These are phyloP conservation scores for Falco naumanni DNA, from an alignment of 2,797 vertebrate genomes.

Conservation along the genomic window DNA sequence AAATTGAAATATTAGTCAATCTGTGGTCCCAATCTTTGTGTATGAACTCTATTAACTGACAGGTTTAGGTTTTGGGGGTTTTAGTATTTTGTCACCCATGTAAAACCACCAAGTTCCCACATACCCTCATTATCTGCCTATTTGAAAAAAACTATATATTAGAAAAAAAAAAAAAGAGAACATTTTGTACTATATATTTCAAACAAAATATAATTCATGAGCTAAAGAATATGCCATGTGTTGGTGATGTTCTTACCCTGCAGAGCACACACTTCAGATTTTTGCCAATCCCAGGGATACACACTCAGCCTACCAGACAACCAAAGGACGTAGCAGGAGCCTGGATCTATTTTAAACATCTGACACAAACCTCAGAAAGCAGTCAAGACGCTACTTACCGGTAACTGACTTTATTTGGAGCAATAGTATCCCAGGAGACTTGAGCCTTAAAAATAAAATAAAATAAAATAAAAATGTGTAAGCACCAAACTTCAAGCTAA, in stretches of 20 bases:
- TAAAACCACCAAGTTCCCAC: background rate
- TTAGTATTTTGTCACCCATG: background rate
- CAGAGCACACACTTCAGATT: background rate
- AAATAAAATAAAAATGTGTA: background rate
- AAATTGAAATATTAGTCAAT: background rate
- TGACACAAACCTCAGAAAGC: background rate
- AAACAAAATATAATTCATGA: background rate
- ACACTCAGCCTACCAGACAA: background rate
- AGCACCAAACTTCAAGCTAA: background rate
- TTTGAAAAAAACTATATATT: background rate
- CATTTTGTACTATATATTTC: background rate
- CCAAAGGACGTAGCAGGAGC: background rate
- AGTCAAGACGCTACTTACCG: background rate
- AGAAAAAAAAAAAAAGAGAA: background rate
- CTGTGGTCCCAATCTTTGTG: background rate
- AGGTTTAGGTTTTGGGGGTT: background rate
- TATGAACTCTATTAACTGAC: background rate
- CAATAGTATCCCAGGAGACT: fast-evolving
- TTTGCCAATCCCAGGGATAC: background rate
- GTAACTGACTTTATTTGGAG: background rate
- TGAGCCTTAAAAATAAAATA: background rate
- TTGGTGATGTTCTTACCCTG: background rate
- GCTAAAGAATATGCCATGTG: background rate
- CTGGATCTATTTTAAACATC: background rate
- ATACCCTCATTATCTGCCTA: background rate